Evolutionary conservation across 2,888 invertebrate genomes (phyloP).

Genomic region (Macrophya annulata): DNA sequence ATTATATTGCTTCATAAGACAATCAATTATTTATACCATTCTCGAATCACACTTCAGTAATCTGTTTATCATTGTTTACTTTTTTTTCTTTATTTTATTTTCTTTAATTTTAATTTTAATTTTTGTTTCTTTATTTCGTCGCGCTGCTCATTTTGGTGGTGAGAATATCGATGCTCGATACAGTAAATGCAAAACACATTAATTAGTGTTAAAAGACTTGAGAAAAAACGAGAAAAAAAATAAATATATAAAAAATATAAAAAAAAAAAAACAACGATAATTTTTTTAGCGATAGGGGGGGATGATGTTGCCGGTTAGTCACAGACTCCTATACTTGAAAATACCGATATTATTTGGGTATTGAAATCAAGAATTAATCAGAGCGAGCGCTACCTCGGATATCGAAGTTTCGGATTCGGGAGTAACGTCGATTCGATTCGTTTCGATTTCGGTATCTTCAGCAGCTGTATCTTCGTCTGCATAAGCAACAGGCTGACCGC

Average conservation of each 20-base stretch:
- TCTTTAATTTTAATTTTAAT: too few species aligned
- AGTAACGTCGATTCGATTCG: conserved; percentile 58
- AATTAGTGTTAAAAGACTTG: neutral
- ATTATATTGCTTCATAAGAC: neutral
- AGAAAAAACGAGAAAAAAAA: neutral
- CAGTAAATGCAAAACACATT: neutral
- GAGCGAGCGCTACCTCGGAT: conserved; percentile 70
- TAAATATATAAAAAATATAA: neutral
- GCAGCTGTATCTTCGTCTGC: neutral
- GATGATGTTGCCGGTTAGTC: conserved; percentile 1
- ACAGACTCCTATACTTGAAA: neutral
- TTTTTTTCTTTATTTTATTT: neutral
- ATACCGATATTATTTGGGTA: neutral
- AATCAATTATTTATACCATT: neutral
- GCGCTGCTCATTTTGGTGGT: neutral
- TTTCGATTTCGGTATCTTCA: conserved; percentile 40
- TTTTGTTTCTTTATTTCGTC: neutral
- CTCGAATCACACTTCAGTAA: neutral
- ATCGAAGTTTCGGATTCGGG: conserved; percentile 73
- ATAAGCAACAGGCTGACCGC: neutral
- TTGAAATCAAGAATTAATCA: conserved; percentile 7
- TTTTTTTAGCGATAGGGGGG: neutral
- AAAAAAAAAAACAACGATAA: neutral
- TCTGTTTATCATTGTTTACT: neutral
- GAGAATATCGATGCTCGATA: neutral